These are phyloP conservation scores for Trichopria drosophilae DNA, from an alignment of 2,888 invertebrate genomes.

Conservation along the genomic window DNA sequence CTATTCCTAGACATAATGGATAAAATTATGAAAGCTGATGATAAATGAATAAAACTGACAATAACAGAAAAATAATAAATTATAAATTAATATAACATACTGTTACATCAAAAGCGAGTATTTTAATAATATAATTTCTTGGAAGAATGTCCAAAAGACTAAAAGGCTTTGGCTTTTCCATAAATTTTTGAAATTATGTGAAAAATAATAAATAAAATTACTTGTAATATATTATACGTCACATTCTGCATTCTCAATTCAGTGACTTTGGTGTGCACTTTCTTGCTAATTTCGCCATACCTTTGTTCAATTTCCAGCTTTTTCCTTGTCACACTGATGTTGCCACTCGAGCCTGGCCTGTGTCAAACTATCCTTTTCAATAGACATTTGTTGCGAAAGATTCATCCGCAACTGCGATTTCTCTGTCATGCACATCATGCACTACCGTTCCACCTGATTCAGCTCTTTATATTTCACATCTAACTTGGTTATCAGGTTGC, in stretches of 20 bases:
- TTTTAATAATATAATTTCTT: too few relatives aligned
- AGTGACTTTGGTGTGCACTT: slow-evolving; percentile 60
- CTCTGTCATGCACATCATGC: slow-evolving; percentile 45
- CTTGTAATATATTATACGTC: too few relatives aligned
- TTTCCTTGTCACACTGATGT: slow-evolving; percentile 50
- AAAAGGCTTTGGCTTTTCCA: too few relatives aligned
- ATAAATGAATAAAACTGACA: too few relatives aligned
- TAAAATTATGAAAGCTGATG: too few relatives aligned
- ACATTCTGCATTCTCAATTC: slow-evolving; percentile 61
- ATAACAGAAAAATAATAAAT: too few relatives aligned
- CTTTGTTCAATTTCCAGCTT: slow-evolving; percentile 53
- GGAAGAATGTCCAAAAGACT: too few relatives aligned
- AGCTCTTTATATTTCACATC: slow-evolving; percentile 57
- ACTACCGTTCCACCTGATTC: slow-evolving; percentile 50
- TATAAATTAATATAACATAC: too few relatives aligned
- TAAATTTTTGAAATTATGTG: too few relatives aligned
- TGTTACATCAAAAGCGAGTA: too few relatives aligned
- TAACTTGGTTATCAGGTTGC: slow-evolving; percentile 44
- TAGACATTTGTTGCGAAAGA: slow-evolving; percentile 48
- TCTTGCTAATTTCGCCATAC: slow-evolving; percentile 61
- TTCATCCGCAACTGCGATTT: slow-evolving; percentile 51
- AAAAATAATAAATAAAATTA: too few relatives aligned
- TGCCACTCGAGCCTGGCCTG: slow-evolving; percentile 55
- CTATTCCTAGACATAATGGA: too few relatives aligned
- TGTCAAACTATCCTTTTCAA: slow-evolving; percentile 54